phyloP scores from a whole-genome alignment of 2,888 invertebrate genomes.

The Hemaris fuciformis region DNA sequence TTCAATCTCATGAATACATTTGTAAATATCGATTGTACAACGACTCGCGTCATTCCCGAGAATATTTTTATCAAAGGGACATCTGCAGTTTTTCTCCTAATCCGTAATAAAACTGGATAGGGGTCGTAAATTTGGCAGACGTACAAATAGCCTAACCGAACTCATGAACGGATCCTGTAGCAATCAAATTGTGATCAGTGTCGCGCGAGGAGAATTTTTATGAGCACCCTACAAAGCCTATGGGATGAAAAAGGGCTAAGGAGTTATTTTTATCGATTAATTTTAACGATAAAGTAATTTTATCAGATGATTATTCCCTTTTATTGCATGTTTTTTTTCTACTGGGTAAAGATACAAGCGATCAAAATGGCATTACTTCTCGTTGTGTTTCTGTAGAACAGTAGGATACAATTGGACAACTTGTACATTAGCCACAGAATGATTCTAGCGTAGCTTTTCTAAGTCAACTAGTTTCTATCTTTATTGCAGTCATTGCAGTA shows the following conservation, averaged over 20 bases:
- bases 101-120: conserved; percentile 72
- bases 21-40: conserved; percentile 2
- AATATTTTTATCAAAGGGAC: conserved; percentile 35
- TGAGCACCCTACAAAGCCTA: conserved; percentile 59
- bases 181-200: conserved; percentile 75
- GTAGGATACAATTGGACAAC: too few species aligned
- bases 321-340: too few species aligned
- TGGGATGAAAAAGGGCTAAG: conserved; percentile 51
- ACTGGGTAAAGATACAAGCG: not conserved
- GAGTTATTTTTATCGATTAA: conserved; percentile 55
- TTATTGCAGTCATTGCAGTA: too few species aligned
- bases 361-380: not conserved
- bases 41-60: not conserved
- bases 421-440: too few species aligned
- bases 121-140: conserved; percentile 60
- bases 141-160: conserved; percentile 51
- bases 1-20: conserved; percentile 17
- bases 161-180: conserved; percentile 38
- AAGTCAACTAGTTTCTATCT: too few species aligned
- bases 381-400: not conserved
- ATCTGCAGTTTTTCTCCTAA: conserved; percentile 70
- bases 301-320: not conserved
- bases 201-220: conserved; percentile 68
- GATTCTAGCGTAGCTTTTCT: too few species aligned
- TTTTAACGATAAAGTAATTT: conserved; percentile 17